Evolutionary conservation across 2,888 invertebrate species (phyloP).

Genomic region (Lordiphosa andalusiaca): DNA sequence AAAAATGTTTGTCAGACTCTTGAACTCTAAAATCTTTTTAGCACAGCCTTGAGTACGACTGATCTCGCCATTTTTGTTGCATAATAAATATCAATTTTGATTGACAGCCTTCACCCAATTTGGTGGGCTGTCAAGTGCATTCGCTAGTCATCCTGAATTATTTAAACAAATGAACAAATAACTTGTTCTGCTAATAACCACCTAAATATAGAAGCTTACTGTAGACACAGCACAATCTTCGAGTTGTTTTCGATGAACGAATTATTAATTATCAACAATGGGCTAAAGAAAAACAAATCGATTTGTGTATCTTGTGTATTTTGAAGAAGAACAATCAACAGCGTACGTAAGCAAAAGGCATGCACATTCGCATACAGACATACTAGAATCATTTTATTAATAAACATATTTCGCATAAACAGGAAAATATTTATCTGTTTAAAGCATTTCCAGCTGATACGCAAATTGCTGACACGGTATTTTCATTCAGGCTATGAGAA

Average conservation of each 20-base stretch:
- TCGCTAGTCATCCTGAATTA: too few relatives aligned
- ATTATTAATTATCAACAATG: constrained; percentile 61
- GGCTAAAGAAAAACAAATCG: constrained; percentile 35
- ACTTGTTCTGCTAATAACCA: constrained; percentile 43
- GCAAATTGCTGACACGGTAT: constrained; percentile 45
- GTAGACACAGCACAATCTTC: constrained; percentile 33
- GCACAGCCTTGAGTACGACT: too few relatives aligned
- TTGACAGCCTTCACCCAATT: constrained; percentile 57
- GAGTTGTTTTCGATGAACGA: constrained; percentile 44
- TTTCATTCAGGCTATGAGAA: constrained; percentile 39
- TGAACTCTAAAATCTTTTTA: too few relatives aligned
- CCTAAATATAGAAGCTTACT: constrained; percentile 58
- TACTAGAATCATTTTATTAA: constrained; percentile 5
- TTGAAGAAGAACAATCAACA: background rate
- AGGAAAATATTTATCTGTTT: constrained; percentile 32
- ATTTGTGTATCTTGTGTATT: constrained; percentile 18
- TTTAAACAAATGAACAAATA: constrained; percentile 21
- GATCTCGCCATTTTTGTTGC: constrained; percentile 15
- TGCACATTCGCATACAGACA: constrained; percentile 16
- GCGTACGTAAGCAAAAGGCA: constrained; percentile 40
- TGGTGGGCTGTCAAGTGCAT: constrained; percentile 55
- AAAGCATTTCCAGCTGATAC: constrained; percentile 43
- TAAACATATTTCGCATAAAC: constrained; percentile 46
- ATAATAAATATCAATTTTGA: constrained; percentile 38
- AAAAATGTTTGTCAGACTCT: too few relatives aligned